phyloP scores from a whole-genome alignment of 2,113 vertebrate species.

The Grammomys surdaster region DNA sequence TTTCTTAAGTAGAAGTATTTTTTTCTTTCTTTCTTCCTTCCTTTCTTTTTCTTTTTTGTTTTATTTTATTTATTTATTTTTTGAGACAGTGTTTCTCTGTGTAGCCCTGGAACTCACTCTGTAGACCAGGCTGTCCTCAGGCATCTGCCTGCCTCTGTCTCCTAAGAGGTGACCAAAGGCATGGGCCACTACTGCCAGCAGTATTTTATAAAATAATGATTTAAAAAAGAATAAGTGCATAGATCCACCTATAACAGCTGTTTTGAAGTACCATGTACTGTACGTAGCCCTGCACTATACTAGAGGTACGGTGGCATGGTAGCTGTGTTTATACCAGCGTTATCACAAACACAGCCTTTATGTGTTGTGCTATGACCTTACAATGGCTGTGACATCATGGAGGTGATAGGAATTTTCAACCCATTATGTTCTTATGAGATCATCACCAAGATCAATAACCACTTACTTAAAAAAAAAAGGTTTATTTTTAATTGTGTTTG shows the following conservation, averaged over 20 bases:
- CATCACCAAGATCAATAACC: neutral
- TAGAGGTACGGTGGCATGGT: neutral
- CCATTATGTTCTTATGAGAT: neutral
- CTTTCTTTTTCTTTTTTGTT: too few species aligned
- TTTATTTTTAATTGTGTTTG: neutral
- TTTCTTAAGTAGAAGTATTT: neutral
- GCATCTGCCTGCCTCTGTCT: too few species aligned
- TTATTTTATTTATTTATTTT: neutral
- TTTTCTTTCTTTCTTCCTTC: too few species aligned
- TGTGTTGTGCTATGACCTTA: neutral
- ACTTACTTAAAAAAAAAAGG: too few species aligned
- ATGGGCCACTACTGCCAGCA: too few species aligned
- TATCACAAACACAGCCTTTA: neutral
- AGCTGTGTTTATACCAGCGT: neutral
- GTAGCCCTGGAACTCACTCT: too few species aligned
- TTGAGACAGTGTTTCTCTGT: neutral
- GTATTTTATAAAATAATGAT: too few species aligned
- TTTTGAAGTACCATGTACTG: neutral
- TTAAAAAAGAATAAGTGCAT: neutral
- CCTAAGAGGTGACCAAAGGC: too few species aligned
- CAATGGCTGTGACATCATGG: constrained; percentile 8
- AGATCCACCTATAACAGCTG: neutral
- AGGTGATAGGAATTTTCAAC: neutral
- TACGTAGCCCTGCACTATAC: neutral
- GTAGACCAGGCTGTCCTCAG: too few species aligned